Evolutionary conservation across 2,888 invertebrate species (phyloP), one percentile per base, ranked within the genome.

Genomic region (Sphaerophoria rueppellii): DNA sequence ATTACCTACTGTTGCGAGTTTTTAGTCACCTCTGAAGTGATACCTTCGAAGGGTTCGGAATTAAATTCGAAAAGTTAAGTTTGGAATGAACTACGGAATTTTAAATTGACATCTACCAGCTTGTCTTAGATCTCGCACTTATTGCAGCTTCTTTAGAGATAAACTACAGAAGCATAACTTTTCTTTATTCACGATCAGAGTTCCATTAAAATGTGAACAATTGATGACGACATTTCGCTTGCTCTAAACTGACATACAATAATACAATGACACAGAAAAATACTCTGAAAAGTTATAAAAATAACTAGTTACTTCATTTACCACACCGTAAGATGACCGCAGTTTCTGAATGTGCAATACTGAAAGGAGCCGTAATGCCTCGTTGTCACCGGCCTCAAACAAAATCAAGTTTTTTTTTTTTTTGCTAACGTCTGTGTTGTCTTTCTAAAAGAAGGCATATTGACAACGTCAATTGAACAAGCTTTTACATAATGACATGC

Each of bases 401-500:
- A 24, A 24, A 24, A 24, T 24, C 24, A 24, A 24, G 24, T 24
- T 24, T 24, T 24, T 43, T 43, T 43, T 43, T 43, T 58, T 58
- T 58, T 37, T 40, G 4, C 14, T 16, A 12, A 24, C 24, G 40
- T 43, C 6, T 60, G 14, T 24, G 16, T 9, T 52, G 61, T 74
- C 61, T 79, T 37, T 48, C 79, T 69, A 69, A 74, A 79, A 69
- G 54, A 61, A 79, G 79, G 46, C 73, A 69, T 65, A 65, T 79
- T 35, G 69, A 69, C 73, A 55, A 48, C 55, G 69, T 14, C 54
- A 65, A 60, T 58, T 46, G 37, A 73, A 48, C 52, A 67, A 60
- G 43, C 50, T 72, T 78, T 79, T 79, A 79, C 78, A 73, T 79
- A 79, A 72, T 79, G 52, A 48, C 34, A 46, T 11, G 77, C 63